A percentile compares a stretch with the other conserved stretches of the same genome.
phyloP scores from a whole-genome alignment of 2,888 invertebrate genomes.

The Drosophila limbata region DNA sequence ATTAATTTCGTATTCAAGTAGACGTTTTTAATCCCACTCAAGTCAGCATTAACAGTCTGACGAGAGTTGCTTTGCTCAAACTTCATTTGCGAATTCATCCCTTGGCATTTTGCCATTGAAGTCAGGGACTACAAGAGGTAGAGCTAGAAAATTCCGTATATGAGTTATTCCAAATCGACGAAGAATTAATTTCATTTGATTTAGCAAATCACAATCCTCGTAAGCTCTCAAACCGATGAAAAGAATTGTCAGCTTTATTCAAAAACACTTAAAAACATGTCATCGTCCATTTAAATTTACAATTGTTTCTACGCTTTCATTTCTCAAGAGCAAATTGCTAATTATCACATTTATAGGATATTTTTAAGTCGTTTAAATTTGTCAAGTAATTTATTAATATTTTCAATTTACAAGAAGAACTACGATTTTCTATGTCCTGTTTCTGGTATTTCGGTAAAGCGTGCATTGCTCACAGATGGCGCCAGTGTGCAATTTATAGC shows the following conservation, averaged over 20 bases:
- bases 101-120: conserved; percentile 5
- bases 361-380: background rate
- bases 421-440: background rate
- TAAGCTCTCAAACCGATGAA: conserved; percentile 2
- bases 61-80: background rate
- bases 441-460: background rate
- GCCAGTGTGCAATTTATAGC: conserved; percentile 74
- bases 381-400: background rate
- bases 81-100: background rate
- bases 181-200: background rate
- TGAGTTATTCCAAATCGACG: background rate
- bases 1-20: background rate
- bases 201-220: too few relatives aligned
- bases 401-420: background rate
- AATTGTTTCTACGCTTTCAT: background rate
- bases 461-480: conserved; percentile 54
- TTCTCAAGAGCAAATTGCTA: too few relatives aligned
- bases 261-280: background rate
- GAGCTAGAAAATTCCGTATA: background rate
- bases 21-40: conserved; percentile 1
- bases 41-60: background rate
- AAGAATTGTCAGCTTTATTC: background rate
- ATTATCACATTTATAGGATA: background rate
- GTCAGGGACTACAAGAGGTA: background rate
- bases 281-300: background rate